phyloP scores from a whole-genome alignment of 2,888 invertebrate species.

The Agrenia bidenticulata region DNA sequence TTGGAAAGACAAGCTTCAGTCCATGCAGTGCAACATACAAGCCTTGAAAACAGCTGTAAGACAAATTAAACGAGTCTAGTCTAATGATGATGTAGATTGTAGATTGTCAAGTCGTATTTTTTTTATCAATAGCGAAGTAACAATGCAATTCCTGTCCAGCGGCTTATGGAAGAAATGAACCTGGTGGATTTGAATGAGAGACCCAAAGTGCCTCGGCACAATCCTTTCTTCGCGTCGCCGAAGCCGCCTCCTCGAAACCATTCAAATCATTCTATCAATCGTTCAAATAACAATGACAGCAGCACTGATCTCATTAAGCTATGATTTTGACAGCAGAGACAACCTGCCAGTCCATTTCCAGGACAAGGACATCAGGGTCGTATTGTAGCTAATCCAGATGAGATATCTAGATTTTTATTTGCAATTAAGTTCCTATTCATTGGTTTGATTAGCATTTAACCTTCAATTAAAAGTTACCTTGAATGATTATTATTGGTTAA shows the following conservation, averaged over 20 bases:
- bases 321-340: too few species aligned
- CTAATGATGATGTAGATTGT: too few species aligned
- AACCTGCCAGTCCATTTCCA: too few species aligned
- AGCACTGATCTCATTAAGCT: constrained; percentile 26
- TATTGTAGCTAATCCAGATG: too few species aligned
- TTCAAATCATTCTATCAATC: background rate
- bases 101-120: too few species aligned
- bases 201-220: constrained; percentile 2
- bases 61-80: background rate
- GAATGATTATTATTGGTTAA: too few species aligned
- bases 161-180: background rate
- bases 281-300: constrained; percentile 16
- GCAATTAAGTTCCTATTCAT: too few species aligned
- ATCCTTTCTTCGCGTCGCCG: constrained; percentile 15
- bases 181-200: background rate
- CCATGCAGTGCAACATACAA: constrained; percentile 29
- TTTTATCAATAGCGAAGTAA: constrained; percentile 12
- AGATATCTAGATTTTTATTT: too few species aligned
- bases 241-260: constrained; percentile 10
- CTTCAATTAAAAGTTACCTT: too few species aligned
- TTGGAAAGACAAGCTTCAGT: constrained; percentile 36
- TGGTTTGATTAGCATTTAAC: too few species aligned
- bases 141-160: constrained; percentile 21
- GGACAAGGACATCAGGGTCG: too few species aligned
- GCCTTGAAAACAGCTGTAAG: constrained; percentile 37